Evolutionary conservation across 2,113 vertebrate genomes (phyloP), one percentile per base, ranked within the genome.

Genomic region (Cairina moschata): DNA sequence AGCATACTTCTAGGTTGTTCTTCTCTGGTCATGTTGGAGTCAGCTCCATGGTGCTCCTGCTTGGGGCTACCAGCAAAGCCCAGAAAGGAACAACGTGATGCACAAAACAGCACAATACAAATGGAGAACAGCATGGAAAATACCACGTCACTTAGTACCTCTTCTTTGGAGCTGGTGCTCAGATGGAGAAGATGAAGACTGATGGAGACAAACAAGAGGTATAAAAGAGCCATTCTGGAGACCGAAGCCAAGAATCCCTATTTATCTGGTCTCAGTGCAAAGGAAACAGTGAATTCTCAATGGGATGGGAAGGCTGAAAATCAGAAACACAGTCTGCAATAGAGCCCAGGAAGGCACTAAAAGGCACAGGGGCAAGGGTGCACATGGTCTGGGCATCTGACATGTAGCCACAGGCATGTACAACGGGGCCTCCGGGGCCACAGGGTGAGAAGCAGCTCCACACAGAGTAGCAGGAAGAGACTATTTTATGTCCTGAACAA

Each of bases 351-450:
- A 54, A 60, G 52, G 32, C 25, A 32, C 21, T 23, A 12, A 50
- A 50, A 42, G 40, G 14, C 26, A 23, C 0, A 3, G 13, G 17
- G 14, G 29, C 18, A 42, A 3, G 5, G 2, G 2, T 25, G 42
- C 13, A 6, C 9, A 31, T 10, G 42, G 40, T 25, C 58, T 9
- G 7, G 42, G 6, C 50, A 65, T 31, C 42, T 52, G 25, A 32
- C 17, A n/a, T 0, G 0, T 10, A 32, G n/a, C 38, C n/a, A 34
- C 13, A 25, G 46, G 20, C 23, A 56, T 8, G 40, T 20, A 48
- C 25, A 72, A 22, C 58, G 9, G 16, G n/a, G 11, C 31, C 69
- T 42, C 34, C 23, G 58, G 36, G 25, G 20, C 34, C n/a, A 62
- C 46, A 50, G 21, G 40, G 31, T 36, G 16, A 74, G 60, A 40